Conservation (phyloP, 2,113 vertebrate species). For the Microcebus murinus region DNA sequence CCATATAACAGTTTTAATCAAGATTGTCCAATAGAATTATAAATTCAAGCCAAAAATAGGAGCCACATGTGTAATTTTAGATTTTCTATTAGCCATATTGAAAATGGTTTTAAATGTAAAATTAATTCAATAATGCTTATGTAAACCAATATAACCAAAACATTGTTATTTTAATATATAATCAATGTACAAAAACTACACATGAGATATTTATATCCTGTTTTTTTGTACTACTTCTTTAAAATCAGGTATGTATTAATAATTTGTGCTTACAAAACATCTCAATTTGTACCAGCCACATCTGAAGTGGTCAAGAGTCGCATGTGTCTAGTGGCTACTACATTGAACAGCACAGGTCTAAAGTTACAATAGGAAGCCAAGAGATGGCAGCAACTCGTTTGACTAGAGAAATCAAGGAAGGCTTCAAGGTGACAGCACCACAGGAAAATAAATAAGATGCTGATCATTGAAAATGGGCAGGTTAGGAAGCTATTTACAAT, state of each 20-base stretch:
- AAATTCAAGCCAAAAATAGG: not conserved
- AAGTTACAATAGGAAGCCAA: not conserved
- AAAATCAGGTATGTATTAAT: not conserved
- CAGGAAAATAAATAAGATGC: conserved; percentile 4
- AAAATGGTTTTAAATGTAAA: not conserved
- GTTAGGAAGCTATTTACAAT: not conserved
- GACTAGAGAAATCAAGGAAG: not conserved
- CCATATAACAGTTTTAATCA: not conserved
- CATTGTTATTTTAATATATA: not conserved
- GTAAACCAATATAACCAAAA: conserved; percentile 33
- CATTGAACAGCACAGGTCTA: not conserved
- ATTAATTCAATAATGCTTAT: conserved; percentile 14
- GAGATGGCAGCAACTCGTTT: not conserved
- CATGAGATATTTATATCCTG: not conserved
- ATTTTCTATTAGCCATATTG: conserved; percentile 8
- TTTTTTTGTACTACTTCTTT: not conserved
- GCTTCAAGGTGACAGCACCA: not conserved
- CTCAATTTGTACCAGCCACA: not conserved
- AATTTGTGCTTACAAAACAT: not conserved
- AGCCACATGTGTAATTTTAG: conserved; percentile 15
- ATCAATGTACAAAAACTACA: conserved; percentile 44
- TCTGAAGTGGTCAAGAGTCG: not conserved
- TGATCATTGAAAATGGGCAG: not conserved
- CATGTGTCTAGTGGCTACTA: not conserved
- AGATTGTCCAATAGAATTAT: not conserved